Evolutionary conservation across 1,140 invertebrate species (phyloP).

Genomic region (Ceratina japonica): DNA sequence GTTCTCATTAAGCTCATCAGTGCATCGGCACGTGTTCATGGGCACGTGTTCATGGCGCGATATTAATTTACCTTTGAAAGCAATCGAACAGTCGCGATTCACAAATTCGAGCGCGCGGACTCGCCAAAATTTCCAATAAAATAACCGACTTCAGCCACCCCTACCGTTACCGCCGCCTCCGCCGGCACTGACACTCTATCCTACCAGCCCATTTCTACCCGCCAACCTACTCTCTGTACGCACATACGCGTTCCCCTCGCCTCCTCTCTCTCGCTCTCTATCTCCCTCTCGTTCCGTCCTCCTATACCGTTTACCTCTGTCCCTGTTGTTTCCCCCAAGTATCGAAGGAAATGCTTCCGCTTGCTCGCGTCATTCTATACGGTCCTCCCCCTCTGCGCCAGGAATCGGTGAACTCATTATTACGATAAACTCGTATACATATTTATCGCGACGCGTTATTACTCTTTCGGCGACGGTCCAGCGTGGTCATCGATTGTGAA

Average conservation of each 20-base stretch:
- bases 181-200: slow-evolving; percentile 35
- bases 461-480: slow-evolving; percentile 70
- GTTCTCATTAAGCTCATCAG: slow-evolving; percentile 68
- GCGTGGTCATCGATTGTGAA: slow-evolving; percentile 75
- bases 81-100: slow-evolving; percentile 66
- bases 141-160: slow-evolving; percentile 60
- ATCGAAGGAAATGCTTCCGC: slow-evolving; percentile 20
- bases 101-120: slow-evolving; percentile 61
- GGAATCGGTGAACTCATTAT: slow-evolving; percentile 76
- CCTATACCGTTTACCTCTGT: no score
- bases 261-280: no score
- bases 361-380: slow-evolving; percentile 25
- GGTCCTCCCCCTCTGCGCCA: slow-evolving; percentile 36
- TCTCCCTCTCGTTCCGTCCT: not conserved
- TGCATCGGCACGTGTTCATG: slow-evolving; percentile 58
- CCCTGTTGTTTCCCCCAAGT: not conserved
- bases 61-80: slow-evolving; percentile 69
- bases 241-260: not conserved
- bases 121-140: slow-evolving; percentile 67
- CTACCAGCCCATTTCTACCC: slow-evolving; percentile 1
- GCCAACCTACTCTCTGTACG: slow-evolving; percentile 5
- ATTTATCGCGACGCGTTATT: slow-evolving; percentile 74
- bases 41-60: slow-evolving; percentile 68
- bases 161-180: slow-evolving; percentile 12
- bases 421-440: slow-evolving; percentile 74